Evolutionary conservation across 2,888 invertebrate species (phyloP).

Genomic region (Drosophila ezoana): DNA sequence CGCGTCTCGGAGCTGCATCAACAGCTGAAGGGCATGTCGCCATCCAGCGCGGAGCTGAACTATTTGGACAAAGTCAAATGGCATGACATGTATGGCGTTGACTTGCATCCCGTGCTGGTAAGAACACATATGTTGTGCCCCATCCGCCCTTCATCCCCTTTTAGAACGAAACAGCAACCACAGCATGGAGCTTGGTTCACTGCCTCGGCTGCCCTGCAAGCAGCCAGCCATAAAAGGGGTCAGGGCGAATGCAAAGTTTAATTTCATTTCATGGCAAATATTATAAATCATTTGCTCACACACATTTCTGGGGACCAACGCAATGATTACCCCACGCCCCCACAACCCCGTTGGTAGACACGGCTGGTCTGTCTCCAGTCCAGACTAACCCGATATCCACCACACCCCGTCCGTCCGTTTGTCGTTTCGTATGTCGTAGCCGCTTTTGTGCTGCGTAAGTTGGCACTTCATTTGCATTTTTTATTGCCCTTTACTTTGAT

Average conservation of each 20-base stretch:
- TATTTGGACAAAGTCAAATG: conserved; percentile 99
- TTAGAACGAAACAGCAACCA: conserved; percentile 10
- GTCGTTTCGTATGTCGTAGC: conserved; percentile 24
- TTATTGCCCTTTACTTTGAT: conserved; percentile 82
- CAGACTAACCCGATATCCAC: conserved; percentile 39
- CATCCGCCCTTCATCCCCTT: not conserved
- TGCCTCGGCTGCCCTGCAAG: conserved; percentile 9
- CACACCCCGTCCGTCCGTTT: conserved; percentile 1
- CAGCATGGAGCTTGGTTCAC: conserved; percentile 6
- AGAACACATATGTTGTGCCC: conserved; percentile 81
- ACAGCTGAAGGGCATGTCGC: conserved; percentile 89
- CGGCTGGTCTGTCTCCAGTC: conserved; percentile 42
- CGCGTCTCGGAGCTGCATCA: conserved; percentile 95
- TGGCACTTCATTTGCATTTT: conserved; percentile 83
- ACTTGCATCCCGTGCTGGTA: conserved; percentile 98
- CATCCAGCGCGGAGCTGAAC: conserved; percentile 96
- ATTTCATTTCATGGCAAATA: conserved; percentile 78
- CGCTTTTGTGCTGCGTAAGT: conserved; percentile 76
- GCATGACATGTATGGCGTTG: conserved; percentile 99
- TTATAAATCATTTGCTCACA: conserved; percentile 76
- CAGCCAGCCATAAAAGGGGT: conserved; percentile 62
- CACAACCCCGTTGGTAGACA: conserved; percentile 15
- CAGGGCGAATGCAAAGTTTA: conserved; percentile 74
- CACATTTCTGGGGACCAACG: conserved; percentile 50
- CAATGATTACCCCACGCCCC: conserved; percentile 59